Evolutionary conservation across 2,113 vertebrate genomes (phyloP), one percentile per base, ranked within the genome.

Genomic region (Sinosuthora webbiana): DNA sequence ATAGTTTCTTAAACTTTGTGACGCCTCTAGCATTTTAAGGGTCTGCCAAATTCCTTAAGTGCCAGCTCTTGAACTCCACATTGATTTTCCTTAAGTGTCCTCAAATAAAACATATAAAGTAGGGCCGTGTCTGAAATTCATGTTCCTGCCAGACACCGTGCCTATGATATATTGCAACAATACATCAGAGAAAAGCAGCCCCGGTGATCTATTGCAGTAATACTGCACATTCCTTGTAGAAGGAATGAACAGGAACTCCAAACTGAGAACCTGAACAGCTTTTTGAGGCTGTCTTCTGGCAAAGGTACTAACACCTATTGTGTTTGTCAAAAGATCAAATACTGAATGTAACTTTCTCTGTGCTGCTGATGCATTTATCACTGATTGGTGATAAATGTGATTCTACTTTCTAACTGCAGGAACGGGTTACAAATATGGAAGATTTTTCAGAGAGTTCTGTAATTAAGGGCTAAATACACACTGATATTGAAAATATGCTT

Each of bases 151-250:
- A 97, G 96, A 65, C 37, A 67, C 57, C 11, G 62, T 83, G 94
- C 89, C 85, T 96, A 94, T 94, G 87, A 94, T 91, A 89, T 97
- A 97, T 97, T 97, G 93, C 88, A 95, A 93, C 92, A 97, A 93
- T 97, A 90, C 95, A 89, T 97, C 94, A 97, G 94, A 95, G 95
- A 30, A 96, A 90, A 92, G 83, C 67, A 95, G 84, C 52, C 85
- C 33, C 0, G 16, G 81, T 93, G 91, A 97, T 96, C 94, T 96
- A 95, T 94, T 96, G 57, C 94, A 65, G 80, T 15, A 81, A 71
- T 69, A 65, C 69, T 90, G 60, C 59, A 93, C 57, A 67, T 86
- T 68, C 94, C 94, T 65, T 62, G 60, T 77, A 75, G 90, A 68
- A 90, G 88, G 80, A 93, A 87, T 81, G 95, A 96, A 55, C 57